Percentiles rank a stretch among this genome's conserved stretches.
Conservation (phyloP, 2,113 vertebrate genomes). For the Cyanoliseus patagonus region DNA sequence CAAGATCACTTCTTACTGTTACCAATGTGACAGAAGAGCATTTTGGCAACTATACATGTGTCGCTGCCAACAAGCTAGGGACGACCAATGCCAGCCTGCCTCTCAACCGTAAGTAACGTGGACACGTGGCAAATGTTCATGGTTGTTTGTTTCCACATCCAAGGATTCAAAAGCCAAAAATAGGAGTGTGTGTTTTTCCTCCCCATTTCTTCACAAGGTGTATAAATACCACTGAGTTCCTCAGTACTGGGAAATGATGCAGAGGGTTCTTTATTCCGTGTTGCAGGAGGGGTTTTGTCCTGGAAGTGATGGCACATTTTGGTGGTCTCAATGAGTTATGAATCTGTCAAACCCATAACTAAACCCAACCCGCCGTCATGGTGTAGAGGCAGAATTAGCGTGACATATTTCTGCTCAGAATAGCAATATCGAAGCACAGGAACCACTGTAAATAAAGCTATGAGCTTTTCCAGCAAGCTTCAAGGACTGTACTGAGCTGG, state of each 20-base stretch:
- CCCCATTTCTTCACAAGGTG: neutral
- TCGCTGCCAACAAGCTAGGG: conserved; percentile 95
- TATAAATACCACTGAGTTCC: rapidly evolving
- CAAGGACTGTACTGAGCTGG: rapidly evolving
- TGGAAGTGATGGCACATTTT: rapidly evolving
- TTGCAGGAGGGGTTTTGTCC: neutral
- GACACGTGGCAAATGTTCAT: neutral
- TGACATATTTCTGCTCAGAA: neutral
- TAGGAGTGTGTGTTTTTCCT: rapidly evolving
- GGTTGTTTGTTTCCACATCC: neutral
- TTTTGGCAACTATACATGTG: conserved; percentile 99
- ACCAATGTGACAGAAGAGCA: conserved; percentile 98
- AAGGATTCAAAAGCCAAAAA: neutral
- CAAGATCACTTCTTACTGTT: conserved; percentile 95
- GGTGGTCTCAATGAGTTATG: neutral
- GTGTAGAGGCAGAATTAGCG: neutral
- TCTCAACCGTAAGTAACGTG: conserved; percentile 93
- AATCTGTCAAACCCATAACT: rapidly evolving
- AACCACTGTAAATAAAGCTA: rapidly evolving
- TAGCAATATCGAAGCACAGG: rapidly evolving
- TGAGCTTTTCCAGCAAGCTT: rapidly evolving
- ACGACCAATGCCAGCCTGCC: conserved; percentile 93
- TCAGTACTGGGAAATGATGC: rapidly evolving
- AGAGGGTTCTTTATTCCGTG: rapidly evolving
- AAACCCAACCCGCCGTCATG: rapidly evolving